Evolutionary conservation across 1,140 invertebrate genomes (phyloP).

Genomic region (Pygmarrhopalites habei): DNA sequence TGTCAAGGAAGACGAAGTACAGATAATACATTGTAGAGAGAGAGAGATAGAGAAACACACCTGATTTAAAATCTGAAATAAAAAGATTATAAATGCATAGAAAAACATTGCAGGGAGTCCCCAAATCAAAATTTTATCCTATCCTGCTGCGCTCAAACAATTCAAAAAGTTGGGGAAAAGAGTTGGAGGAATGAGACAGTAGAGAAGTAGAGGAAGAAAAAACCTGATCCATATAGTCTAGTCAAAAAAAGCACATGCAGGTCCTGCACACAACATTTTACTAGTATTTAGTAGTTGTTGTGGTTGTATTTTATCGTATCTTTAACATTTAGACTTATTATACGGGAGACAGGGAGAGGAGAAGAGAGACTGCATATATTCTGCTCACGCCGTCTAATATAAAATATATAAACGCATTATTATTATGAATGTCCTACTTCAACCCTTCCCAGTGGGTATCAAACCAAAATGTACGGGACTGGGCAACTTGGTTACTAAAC

Average conservation of each 20-base stretch:
- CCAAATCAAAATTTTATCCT: conserved; percentile 38
- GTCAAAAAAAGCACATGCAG: not conserved
- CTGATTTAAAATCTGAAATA: conserved; percentile 34
- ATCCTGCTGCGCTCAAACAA: conserved; percentile 36
- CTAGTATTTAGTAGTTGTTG: no score
- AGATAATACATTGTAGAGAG: not conserved
- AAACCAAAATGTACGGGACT: no score
- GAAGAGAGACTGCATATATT: not conserved
- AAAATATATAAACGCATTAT: conserved; percentile 12
- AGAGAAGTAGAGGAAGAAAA: conserved; percentile 4
- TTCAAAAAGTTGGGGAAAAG: conserved; percentile 19
- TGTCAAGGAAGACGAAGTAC: no score
- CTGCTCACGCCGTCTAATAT: not conserved
- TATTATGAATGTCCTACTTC: conserved; percentile 5
- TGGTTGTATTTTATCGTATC: no score
- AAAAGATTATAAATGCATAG: conserved; percentile 40
- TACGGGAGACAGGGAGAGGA: no score
- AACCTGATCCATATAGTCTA: conserved; percentile 27
- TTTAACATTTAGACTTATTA: conserved; percentile 5
- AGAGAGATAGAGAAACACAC: conserved; percentile 20
- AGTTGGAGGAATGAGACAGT: conserved; percentile 1
- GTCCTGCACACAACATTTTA: no score
- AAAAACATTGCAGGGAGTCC: conserved; percentile 39
- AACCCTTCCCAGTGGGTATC: conserved; percentile 2
- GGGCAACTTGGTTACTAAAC: no score